Evolutionary conservation across 2,888 invertebrate genomes (phyloP).

Genomic region (Blastobasis adustella): DNA sequence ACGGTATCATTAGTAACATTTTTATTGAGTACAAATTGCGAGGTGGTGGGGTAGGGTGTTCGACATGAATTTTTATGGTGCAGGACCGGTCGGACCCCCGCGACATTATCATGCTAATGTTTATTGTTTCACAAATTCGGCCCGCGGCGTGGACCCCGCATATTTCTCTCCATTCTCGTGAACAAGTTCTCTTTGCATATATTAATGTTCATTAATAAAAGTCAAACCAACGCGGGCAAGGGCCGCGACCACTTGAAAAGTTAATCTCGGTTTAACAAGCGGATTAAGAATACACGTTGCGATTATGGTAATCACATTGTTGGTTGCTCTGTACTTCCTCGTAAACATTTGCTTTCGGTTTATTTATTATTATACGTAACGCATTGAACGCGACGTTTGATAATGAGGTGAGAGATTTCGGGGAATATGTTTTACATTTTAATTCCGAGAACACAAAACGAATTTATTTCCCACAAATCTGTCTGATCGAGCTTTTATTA

Average conservation of each 20-base stretch:
- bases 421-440: no score
- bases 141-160: constrained; percentile 27
- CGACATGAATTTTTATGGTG: constrained; percentile 27
- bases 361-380: background rate
- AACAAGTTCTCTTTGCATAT: constrained; percentile 35
- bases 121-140: constrained; percentile 44
- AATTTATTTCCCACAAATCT: no score
- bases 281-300: constrained; percentile 7
- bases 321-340: background rate
- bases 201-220: constrained; percentile 47
- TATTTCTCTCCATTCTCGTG: constrained; percentile 27
- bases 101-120: constrained; percentile 36
- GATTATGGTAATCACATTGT: constrained; percentile 2
- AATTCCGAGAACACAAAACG: no score
- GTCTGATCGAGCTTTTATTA: no score
- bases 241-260: constrained; percentile 14
- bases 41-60: constrained; percentile 11
- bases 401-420: background rate
- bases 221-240: constrained; percentile 20
- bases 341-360: background rate
- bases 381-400: background rate
- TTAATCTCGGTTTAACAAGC: constrained; percentile 11
- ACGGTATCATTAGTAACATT: constrained; percentile 18
- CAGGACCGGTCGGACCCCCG: constrained; percentile 23
- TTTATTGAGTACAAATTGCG: constrained; percentile 24